Conservation (phyloP, 2,113 vertebrate genomes). For the Eptatretus burgeri region DNA sequence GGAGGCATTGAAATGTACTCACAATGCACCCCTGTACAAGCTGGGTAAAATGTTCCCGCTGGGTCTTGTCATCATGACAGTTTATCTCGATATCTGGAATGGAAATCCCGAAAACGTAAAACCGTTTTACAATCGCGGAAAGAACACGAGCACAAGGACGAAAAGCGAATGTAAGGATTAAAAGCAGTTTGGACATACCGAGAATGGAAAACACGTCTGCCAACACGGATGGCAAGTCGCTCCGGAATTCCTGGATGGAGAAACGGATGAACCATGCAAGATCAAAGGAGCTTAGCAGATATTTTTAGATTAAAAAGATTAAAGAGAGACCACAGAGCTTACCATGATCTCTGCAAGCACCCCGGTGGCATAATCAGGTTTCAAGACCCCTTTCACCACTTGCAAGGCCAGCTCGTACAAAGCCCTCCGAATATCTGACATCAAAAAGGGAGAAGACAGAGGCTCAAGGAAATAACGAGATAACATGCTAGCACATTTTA, state of each 20-base stretch:
- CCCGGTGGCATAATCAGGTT: constrained; percentile 49
- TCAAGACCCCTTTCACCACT: constrained; percentile 60
- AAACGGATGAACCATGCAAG: constrained; percentile 7
- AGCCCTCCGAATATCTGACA: constrained; percentile 51
- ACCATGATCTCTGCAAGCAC: constrained; percentile 67
- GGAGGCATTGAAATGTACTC: constrained; percentile 16
- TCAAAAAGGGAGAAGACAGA: neutral
- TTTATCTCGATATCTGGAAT: constrained; percentile 65
- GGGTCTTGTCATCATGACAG: constrained; percentile 83
- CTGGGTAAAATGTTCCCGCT: constrained; percentile 75
- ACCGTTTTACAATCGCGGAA: neutral
- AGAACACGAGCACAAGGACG: neutral
- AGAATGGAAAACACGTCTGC: constrained; percentile 94
- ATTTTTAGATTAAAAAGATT: neutral
- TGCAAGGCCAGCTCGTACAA: constrained; percentile 73
- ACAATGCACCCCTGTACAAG: constrained; percentile 86
- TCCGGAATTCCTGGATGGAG: constrained; percentile 45
- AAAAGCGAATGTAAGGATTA: neutral
- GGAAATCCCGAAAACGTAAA: neutral
- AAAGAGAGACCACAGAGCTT: constrained; percentile 13
- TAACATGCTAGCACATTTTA: too few species aligned
- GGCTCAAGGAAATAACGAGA: too few species aligned
- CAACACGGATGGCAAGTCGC: constrained; percentile 83
- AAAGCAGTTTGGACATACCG: constrained; percentile 20
- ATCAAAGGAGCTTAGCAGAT: neutral